phyloP scores from a whole-genome alignment of 2,888 invertebrate genomes.

The Cantharis rufa region DNA sequence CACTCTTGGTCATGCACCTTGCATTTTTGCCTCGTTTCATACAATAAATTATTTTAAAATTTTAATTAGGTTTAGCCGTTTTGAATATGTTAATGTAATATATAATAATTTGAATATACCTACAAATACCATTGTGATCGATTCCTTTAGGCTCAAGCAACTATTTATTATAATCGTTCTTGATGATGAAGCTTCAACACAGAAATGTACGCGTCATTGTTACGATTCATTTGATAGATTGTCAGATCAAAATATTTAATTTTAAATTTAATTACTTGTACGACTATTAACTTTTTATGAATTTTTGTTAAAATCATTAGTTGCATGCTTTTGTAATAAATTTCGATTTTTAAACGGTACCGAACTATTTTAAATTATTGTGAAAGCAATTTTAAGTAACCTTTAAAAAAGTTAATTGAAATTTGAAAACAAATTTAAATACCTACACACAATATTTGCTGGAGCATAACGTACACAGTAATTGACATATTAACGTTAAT shows the following conservation, averaged over 20 bases:
- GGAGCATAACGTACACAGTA: neutral
- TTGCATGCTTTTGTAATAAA: neutral
- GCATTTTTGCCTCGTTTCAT: neutral
- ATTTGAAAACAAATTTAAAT: neutral
- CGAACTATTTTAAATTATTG: neutral
- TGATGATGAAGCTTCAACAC: conserved; percentile 5
- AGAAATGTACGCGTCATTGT: conserved; percentile 11
- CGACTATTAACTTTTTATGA: conserved; percentile 4
- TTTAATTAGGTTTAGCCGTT: neutral
- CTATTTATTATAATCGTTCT: conserved; percentile 18
- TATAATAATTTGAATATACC: conserved; percentile 8
- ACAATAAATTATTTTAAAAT: neutral
- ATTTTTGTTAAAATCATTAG: neutral
- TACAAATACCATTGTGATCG: conserved; percentile 13
- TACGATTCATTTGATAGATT: conserved; percentile 8
- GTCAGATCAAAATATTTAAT: conserved; percentile 6
- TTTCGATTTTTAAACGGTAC: neutral
- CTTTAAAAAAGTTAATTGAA: neutral
- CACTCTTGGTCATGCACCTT: neutral
- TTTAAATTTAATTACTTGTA: conserved; percentile 9
- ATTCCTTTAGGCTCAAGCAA: conserved; percentile 4
- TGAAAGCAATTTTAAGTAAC: neutral
- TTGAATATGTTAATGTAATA: neutral
- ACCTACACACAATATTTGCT: neutral
- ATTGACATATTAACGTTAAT: neutral